These are phyloP conservation scores for Triplophysa rosa DNA, from an alignment of 2,113 vertebrate genomes.

Conservation along the genomic window DNA sequence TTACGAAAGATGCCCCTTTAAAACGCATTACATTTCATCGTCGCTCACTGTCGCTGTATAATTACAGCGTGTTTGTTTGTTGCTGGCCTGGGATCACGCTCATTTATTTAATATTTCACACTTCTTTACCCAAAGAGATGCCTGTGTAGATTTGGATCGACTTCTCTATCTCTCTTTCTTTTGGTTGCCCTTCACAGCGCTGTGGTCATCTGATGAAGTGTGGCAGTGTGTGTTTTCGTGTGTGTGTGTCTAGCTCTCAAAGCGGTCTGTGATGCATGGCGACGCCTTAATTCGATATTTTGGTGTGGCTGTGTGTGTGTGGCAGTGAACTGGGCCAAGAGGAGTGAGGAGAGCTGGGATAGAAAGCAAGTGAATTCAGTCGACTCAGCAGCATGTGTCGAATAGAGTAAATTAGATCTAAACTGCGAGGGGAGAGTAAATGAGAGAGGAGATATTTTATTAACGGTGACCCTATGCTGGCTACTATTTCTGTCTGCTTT, in stretches of 20 bases:
- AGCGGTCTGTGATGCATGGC: slow-evolving; percentile 53
- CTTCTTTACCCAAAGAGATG: slow-evolving; percentile 12
- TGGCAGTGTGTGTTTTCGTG: slow-evolving; percentile 43
- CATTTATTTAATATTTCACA: slow-evolving; percentile 37
- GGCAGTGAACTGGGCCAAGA: slow-evolving; percentile 17
- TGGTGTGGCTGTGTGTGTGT: slow-evolving; percentile 38
- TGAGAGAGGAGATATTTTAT: slow-evolving; percentile 61
- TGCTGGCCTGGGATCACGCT: neutral
- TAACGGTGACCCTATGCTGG: slow-evolving; percentile 59
- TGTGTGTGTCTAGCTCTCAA: slow-evolving; percentile 54
- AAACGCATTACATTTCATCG: slow-evolving; percentile 5
- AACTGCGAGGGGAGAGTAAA: slow-evolving; percentile 34
- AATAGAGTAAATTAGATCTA: slow-evolving; percentile 41
- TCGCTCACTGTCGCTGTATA: neutral
- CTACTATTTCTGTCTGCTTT: slow-evolving; percentile 53
- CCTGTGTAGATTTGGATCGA: slow-evolving; percentile 12
- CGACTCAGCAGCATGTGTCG: slow-evolving; percentile 49
- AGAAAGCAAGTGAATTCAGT: slow-evolving; percentile 42
- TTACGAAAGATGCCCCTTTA: neutral
- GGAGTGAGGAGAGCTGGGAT: slow-evolving; percentile 30
- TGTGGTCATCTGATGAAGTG: slow-evolving; percentile 58
- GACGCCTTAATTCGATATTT: slow-evolving; percentile 62
- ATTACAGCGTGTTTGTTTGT: slow-evolving; percentile 23
- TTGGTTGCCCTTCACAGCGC: slow-evolving; percentile 55
- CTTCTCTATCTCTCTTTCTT: slow-evolving; percentile 7